phyloP scores from a whole-genome alignment of 2,113 vertebrate genomes.

The Seriola quinqueradiata region DNA sequence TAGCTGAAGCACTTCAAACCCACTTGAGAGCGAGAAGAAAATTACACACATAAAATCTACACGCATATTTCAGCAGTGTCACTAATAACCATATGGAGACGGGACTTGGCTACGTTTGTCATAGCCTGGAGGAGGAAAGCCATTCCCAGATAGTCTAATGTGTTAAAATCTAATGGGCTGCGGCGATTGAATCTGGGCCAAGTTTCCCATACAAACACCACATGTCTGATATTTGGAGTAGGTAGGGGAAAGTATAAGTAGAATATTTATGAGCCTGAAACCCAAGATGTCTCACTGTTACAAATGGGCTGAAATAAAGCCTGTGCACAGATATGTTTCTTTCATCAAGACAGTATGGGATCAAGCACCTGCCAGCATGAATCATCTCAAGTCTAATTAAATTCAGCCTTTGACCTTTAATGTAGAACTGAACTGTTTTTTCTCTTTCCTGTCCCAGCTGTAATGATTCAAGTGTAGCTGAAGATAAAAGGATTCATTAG shows the following conservation, averaged over 20 bases:
- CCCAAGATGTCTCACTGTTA: not conserved
- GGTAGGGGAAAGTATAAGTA: not conserved
- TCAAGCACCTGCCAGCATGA: not conserved
- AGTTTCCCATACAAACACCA: slow-evolving; percentile 16
- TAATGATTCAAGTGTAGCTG: not conserved
- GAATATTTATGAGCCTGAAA: slow-evolving; percentile 14
- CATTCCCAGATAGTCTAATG: slow-evolving; percentile 25
- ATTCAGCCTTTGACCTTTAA: not conserved
- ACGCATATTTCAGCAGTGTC: not conserved
- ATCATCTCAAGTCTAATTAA: not conserved
- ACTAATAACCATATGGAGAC: slow-evolving; percentile 30
- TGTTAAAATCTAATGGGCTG: slow-evolving; percentile 43
- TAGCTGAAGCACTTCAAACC: slow-evolving; percentile 6
- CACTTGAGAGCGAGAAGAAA: slow-evolving; percentile 4
- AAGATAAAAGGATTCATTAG: not conserved
- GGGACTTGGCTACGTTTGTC: not conserved
- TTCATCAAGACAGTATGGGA: not conserved
- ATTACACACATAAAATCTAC: not conserved
- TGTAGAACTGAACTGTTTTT: not conserved
- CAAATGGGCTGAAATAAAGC: not conserved
- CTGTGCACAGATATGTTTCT: not conserved
- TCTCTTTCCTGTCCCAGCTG: not conserved
- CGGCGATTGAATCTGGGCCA: slow-evolving; percentile 16
- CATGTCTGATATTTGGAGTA: slow-evolving; percentile 12
- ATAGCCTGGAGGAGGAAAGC: slow-evolving; percentile 29